Evolutionary conservation across 2,888 invertebrate species (phyloP), one percentile per base, ranked within the genome.

Genomic region (Mythimna pallens): DNA sequence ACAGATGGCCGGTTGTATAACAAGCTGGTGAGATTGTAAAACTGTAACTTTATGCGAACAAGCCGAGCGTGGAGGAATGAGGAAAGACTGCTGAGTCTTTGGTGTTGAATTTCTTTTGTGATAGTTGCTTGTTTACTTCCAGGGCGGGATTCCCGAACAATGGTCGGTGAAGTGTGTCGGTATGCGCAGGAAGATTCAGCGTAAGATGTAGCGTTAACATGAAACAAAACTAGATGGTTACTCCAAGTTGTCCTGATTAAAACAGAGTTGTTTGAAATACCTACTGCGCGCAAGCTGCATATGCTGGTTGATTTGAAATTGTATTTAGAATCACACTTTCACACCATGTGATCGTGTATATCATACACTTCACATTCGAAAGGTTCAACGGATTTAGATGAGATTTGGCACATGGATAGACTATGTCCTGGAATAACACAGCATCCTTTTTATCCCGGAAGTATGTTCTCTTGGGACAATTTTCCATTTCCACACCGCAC

Each of bases 1-100:
- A 86, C 91, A 91, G 90, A 89, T 91, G 91, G 88, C 78, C 68
- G 78, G 82, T 83, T 81, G 84, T 76, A 79, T 75, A 81, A 86
- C 84, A 83, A 83, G 78, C 70, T 55, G 57, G 70, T 65, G 72
- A 78, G 75, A 83, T 81, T 84, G 82, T 86, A 82, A 84, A 81
- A 82, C 66, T 76, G 86, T 85, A 86, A 86, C 78, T 80, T 76
- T 83, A 86, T 68, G 82, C 86, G 73, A 67, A 65, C 79, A 57
- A 83, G 75, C 70, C 73, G 68, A 82, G 79, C 83, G 86, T 81
- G 75, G 81, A 79, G 81, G 76, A 83, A 86, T 86, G 86, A 84
- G 86, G 86, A 85, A 83, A 83, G 81, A 73, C 66, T 69, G 74
- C 52, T 52, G 47, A 72, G 17, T 58, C 72, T 67, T 81, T 58